Conservation (phyloP, 2,797 vertebrate species). For the Oryzias sinensis region DNA sequence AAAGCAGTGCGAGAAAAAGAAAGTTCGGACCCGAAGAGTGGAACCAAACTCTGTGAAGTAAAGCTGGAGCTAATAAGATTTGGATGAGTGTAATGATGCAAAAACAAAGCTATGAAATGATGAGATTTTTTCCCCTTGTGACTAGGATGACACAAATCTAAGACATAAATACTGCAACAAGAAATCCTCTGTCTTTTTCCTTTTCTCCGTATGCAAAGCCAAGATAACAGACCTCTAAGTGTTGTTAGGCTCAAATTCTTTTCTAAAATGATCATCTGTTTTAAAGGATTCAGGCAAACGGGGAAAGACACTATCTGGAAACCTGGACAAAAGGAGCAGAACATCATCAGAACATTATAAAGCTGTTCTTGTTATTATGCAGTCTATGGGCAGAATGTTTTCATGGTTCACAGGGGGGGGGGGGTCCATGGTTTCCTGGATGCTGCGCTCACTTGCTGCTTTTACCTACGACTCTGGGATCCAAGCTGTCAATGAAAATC, state of each 20-base stretch:
- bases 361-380: conserved; percentile 12
- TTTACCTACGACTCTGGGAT: neutral
- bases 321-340: neutral
- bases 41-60: neutral
- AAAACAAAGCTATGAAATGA: too few species aligned
- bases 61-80: too few species aligned
- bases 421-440: conserved; percentile 1
- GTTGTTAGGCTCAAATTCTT: too few species aligned
- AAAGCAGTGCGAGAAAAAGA: conserved; percentile 9
- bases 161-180: too few species aligned
- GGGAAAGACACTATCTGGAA: too few species aligned
- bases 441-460: neutral
- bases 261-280: too few species aligned
- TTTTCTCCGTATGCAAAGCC: too few species aligned
- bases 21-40: neutral
- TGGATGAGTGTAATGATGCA: neutral
- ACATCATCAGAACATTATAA: neutral
- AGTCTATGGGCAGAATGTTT: conserved; percentile 11
- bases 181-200: too few species aligned
- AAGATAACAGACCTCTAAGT: too few species aligned
- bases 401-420: neutral
- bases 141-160: too few species aligned
- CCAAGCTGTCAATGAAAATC: conserved; percentile 2
- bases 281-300: too few species aligned
- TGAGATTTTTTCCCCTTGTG: too few species aligned